Base-by-base conservation (phyloP, 1,140 invertebrate species). In the Drosophila watanabei region DNA sequence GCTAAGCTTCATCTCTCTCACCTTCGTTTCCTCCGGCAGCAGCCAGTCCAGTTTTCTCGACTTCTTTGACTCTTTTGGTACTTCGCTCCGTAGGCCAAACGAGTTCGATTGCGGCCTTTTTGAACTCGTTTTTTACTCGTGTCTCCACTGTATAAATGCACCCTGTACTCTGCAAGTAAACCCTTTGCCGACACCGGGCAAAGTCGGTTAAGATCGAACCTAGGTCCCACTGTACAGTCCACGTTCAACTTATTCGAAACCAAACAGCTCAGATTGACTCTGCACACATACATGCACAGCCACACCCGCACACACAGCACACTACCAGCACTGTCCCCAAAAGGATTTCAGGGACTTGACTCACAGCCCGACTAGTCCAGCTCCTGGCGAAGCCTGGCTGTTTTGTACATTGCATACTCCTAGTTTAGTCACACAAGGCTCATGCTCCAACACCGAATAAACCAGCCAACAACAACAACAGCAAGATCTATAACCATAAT, bases 361-460 rank as follows among this genome's bases (percentile, higher is more conserved):
- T 65, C 64, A 81, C 78, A 75, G 78, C 78, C 59, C 84, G 54
- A 59, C 51, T 77, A 66, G 73, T 62, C 66, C 71, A 45, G 59
- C 65, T 49, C 56, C 51, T 59, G 30, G 32, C 51, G 45, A 46
- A 54, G 48, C 49, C 71, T 57, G 52, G 70, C 51, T 68, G 49
- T 73, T 62, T 41, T 87, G 73, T 76, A 76, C 51, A 79, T 62
- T 66, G 48, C 70, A 79, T 52, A 71, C 58, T 76, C 48, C 64
- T 70, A 76, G 75, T 66, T 68, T 24, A 56, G 52, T 56, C 52
- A 37, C 61, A 80, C 58, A 60, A 70, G 71, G 80, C 85, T 89
- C 85, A 89, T 88, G 85, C 81, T 89, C 85, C 84, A 85, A 89
- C 84, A 88, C 84, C 80, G 80, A 89, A 89, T 85, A 84, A 88